Evolutionary conservation across 1,140 invertebrate species (phyloP).

Genomic region (Aphidius ervi): DNA sequence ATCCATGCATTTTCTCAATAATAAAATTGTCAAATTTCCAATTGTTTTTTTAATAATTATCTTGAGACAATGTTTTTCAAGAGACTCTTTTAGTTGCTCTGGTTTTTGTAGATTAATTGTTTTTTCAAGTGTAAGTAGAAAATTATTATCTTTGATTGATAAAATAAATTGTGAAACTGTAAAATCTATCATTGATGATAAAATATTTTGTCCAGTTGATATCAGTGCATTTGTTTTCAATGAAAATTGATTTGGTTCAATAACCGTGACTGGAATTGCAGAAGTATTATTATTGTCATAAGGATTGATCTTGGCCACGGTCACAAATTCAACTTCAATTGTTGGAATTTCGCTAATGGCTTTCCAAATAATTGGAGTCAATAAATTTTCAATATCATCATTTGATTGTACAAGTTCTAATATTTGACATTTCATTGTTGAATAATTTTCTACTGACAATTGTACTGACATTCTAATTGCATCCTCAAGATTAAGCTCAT

Average conservation of each 20-base stretch:
- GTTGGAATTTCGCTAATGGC: conserved; percentile 61
- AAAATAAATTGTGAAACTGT: conserved; percentile 27
- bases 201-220: conserved; percentile 47
- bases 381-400: conserved; percentile 47
- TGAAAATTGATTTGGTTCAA: too few species aligned
- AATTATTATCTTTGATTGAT: conserved; percentile 45
- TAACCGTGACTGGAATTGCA: too few species aligned
- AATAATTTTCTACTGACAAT: conserved; percentile 73
- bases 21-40: conserved; percentile 32
- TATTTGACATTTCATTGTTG: conserved; percentile 65
- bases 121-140: conserved; percentile 51
- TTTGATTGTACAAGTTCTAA: conserved; percentile 62
- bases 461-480: conserved; percentile 62
- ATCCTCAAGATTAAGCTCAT: conserved; percentile 40
- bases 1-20: conserved; percentile 39
- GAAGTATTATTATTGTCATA: too few species aligned
- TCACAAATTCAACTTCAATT: conserved; percentile 43
- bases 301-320: too few species aligned
- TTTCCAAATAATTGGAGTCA: conserved; percentile 56
- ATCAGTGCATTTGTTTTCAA: conserved; percentile 50
- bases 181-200: conserved; percentile 20
- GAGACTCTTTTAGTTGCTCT: conserved; percentile 18
- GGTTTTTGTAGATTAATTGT: background rate
- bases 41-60: conserved; percentile 37
- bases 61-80: conserved; percentile 32